These are phyloP conservation scores for Zaprionus ghesquierei DNA, from an alignment of 1,140 invertebrate genomes.

Conservation along the genomic window DNA sequence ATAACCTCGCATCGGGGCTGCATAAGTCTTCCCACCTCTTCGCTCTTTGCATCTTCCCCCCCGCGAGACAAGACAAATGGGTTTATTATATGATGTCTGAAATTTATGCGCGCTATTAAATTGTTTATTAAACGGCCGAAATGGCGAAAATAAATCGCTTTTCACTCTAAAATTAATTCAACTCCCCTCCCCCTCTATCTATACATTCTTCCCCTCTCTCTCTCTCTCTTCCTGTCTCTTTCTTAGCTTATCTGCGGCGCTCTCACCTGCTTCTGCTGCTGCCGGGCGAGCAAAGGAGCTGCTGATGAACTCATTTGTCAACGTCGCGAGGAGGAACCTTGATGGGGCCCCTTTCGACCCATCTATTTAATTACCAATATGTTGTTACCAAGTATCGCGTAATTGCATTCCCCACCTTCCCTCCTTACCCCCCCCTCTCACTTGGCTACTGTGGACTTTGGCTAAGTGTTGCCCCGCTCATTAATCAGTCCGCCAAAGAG, in stretches of 20 bases:
- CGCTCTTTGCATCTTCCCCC: neutral
- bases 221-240: neutral
- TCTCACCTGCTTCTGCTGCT: slow-evolving; percentile 11
- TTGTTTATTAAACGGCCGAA: slow-evolving; percentile 79
- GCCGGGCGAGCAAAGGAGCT: slow-evolving; percentile 33
- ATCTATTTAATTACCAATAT: slow-evolving; percentile 80
- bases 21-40: slow-evolving; percentile 23
- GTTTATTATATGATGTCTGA: slow-evolving; percentile 78
- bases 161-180: slow-evolving; percentile 70
- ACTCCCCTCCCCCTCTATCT: neutral
- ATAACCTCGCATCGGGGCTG: slow-evolving; percentile 50
- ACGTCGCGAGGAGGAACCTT: slow-evolving; percentile 44
- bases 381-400: slow-evolving; percentile 58
- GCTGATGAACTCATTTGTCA: slow-evolving; percentile 80
- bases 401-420: slow-evolving; percentile 55
- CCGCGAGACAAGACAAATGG: slow-evolving; percentile 64
- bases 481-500: neutral
- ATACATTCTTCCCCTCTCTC: neutral
- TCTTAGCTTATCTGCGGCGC: neutral
- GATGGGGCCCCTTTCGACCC: slow-evolving; percentile 42
- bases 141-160: slow-evolving; percentile 80
- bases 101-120: slow-evolving; percentile 80
- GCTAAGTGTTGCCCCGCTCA: neutral
- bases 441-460: slow-evolving; percentile 18
- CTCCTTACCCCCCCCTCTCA: neutral